phyloP scores from a whole-genome alignment of 2,113 vertebrate species.

The Papio anubis region DNA sequence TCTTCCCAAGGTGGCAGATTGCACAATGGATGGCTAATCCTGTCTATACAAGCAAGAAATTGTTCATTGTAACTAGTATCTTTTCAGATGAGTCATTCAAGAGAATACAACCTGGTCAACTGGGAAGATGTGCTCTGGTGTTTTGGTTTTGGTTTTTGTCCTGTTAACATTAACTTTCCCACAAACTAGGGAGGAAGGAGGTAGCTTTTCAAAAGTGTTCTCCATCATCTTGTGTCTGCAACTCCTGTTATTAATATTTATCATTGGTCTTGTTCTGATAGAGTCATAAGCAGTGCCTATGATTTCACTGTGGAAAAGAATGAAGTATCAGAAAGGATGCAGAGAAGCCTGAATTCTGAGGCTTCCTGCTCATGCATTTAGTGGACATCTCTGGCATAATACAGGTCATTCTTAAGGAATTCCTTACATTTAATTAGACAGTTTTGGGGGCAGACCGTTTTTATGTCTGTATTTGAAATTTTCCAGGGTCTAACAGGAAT shows the following conservation, averaged over 20 bases:
- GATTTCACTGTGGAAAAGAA: background rate
- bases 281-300: background rate
- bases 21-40: background rate
- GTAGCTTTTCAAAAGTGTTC: background rate
- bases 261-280: background rate
- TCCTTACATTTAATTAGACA: background rate
- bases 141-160: background rate
- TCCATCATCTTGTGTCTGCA: background rate
- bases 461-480: background rate
- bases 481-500: background rate
- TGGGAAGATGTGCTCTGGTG: too few relatives aligned
- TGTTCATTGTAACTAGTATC: background rate
- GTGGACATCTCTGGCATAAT: background rate
- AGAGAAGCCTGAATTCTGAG: background rate
- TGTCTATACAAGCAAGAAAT: background rate
- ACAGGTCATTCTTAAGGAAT: background rate
- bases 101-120: background rate
- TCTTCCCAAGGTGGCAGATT: background rate
- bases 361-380: background rate
- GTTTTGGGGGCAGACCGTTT: background rate
- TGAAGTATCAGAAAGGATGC: background rate
- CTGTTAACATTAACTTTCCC: background rate
- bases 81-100: background rate
- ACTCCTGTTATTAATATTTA: background rate
- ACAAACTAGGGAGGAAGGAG: background rate